Evolutionary conservation across 2,113 vertebrate species (phyloP).

Genomic region (Pandion haliaetus): DNA sequence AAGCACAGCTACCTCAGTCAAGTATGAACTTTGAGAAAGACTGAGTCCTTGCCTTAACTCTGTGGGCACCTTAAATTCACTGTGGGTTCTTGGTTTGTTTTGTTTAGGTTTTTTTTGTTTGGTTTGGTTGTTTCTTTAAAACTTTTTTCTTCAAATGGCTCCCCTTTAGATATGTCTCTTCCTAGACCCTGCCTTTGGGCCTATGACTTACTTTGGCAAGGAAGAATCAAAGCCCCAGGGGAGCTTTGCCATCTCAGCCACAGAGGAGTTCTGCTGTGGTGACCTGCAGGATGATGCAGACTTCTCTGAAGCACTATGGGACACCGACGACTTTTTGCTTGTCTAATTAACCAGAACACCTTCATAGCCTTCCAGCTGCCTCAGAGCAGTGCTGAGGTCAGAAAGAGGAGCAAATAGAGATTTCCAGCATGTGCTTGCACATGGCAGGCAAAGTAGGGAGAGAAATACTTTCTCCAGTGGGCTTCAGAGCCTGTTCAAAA

Average conservation of each 20-base stretch:
- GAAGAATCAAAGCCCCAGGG: neutral
- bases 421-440: neutral
- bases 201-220: neutral
- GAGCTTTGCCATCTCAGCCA: neutral
- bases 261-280: neutral
- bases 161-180: neutral
- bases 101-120: accelerated
- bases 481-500: slow-evolving; percentile 12
- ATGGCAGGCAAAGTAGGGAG: neutral
- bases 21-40: neutral
- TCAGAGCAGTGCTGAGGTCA: neutral
- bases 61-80: neutral
- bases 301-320: neutral
- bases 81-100: neutral
- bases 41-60: neutral
- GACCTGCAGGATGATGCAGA: neutral
- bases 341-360: neutral
- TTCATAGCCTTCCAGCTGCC: neutral
- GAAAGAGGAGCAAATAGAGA: neutral
- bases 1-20: neutral
- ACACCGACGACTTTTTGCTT: neutral
- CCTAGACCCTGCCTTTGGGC: neutral
- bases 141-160: neutral
- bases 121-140: neutral
- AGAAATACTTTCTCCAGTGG: neutral